Conservation (phyloP, 2,113 vertebrate genomes). For the Alethe diademata region DNA sequence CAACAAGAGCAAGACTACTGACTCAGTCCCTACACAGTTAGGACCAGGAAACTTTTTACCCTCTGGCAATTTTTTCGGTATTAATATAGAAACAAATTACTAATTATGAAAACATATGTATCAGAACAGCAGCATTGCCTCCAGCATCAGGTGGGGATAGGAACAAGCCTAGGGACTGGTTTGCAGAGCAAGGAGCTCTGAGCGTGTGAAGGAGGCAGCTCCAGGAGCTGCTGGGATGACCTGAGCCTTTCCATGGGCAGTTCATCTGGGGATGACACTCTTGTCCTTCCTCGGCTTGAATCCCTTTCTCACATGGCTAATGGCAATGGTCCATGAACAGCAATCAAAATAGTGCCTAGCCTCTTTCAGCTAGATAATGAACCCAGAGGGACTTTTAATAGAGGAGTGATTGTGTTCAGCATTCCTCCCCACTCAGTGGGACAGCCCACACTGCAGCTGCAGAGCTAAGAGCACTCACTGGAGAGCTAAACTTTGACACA, state of each 20-base stretch:
- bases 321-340: not conserved
- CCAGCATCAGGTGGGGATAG: not conserved
- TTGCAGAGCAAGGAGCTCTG: not conserved
- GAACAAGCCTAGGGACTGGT: not conserved
- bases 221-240: not conserved
- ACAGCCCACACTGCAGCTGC: constrained; percentile 28
- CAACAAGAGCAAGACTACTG: not conserved
- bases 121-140: not conserved
- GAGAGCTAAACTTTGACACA: not conserved
- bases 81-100: not conserved
- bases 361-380: constrained; percentile 26
- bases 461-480: not conserved
- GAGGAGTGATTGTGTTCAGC: not conserved
- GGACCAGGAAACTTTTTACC: not conserved
- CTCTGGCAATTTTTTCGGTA: not conserved
- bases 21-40: not conserved
- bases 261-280: not conserved
- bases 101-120: not conserved
- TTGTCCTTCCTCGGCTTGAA: not conserved
- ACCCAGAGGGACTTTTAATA: constrained; percentile 41
- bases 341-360: not conserved
- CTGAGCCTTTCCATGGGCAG: not conserved
- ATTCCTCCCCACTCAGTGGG: not conserved
- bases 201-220: not conserved
- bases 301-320: not conserved